phyloP scores from a whole-genome alignment of 2,797 vertebrate species.

The Taeniopygia guttata region DNA sequence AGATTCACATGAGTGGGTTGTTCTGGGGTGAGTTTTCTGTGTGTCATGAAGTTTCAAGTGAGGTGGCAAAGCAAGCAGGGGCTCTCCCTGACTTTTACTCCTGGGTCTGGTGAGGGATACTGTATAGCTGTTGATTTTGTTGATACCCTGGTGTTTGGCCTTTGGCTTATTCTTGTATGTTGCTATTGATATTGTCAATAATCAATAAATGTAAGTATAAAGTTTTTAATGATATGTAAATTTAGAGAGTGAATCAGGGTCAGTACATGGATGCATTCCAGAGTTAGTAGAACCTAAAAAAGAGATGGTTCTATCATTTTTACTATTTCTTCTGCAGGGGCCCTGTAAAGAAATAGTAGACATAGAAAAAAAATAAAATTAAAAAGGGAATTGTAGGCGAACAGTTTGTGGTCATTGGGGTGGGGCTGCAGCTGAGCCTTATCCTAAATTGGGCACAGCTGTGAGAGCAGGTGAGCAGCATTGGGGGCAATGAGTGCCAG shows the following conservation, averaged over 20 bases:
- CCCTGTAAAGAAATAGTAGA: background rate
- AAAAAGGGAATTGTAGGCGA: background rate
- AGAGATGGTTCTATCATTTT: background rate
- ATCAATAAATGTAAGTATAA: background rate
- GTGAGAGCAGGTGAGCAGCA: background rate
- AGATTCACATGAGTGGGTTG: background rate
- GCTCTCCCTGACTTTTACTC: background rate
- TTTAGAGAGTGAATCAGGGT: background rate
- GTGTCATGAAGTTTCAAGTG: background rate
- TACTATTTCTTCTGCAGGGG: background rate
- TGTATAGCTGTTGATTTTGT: background rate
- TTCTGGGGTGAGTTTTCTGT: background rate
- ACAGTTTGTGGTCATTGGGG: background rate
- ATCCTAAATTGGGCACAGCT: accelerated
- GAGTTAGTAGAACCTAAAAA: background rate
- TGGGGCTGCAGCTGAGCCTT: background rate
- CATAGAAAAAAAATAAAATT: background rate
- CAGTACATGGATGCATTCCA: background rate
- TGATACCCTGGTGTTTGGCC: background rate
- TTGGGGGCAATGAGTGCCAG: background rate
- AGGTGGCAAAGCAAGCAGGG: background rate
- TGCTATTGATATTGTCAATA: background rate
- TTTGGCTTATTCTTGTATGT: background rate
- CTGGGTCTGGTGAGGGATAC: background rate
- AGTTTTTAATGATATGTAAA: background rate